A percentile compares a stretch with the other conserved stretches of the same genome.
These are phyloP conservation scores for Paramuricea clavata DNA, from an alignment of 92 coral and sea anemone genomes.

Conservation along the genomic window DNA sequence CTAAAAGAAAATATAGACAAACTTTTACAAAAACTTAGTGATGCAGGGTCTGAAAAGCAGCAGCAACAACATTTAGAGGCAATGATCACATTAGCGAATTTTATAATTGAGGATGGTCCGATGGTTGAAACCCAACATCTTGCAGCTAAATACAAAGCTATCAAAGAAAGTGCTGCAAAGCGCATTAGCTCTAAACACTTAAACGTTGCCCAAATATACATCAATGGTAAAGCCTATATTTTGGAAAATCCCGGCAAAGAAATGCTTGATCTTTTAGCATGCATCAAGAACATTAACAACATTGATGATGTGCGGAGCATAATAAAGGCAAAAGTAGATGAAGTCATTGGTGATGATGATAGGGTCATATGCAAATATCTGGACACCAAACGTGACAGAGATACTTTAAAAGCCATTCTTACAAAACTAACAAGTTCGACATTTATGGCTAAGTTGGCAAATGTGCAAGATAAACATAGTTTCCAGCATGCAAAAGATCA, in stretches of 20 bases:
- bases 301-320: too few relatives aligned
- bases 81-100: not conserved
- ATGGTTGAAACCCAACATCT: not conserved
- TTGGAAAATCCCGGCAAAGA: not conserved
- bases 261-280: not conserved
- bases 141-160: too few relatives aligned
- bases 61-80: slow-evolving; percentile 23
- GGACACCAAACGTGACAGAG: slow-evolving; percentile 48
- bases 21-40: slow-evolving; percentile 39
- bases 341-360: not conserved
- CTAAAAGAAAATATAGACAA: slow-evolving; percentile 39
- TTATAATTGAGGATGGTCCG: slow-evolving; percentile 9
- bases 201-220: too few relatives aligned
- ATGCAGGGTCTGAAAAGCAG: not conserved
- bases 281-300: not conserved
- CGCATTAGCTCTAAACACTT: too few relatives aligned
- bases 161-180: too few relatives aligned
- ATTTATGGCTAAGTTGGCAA: slow-evolving; percentile 28
- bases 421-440: slow-evolving; percentile 47
- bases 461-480: slow-evolving; percentile 43
- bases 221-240: not conserved
- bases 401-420: slow-evolving; percentile 45
- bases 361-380: not conserved
- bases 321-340: not conserved
- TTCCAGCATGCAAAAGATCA: slow-evolving; percentile 1